Percentiles rank a stretch among this genome's conserved stretches.
Conservation (phyloP, 2,888 invertebrate genomes). For the Bombylius major region DNA sequence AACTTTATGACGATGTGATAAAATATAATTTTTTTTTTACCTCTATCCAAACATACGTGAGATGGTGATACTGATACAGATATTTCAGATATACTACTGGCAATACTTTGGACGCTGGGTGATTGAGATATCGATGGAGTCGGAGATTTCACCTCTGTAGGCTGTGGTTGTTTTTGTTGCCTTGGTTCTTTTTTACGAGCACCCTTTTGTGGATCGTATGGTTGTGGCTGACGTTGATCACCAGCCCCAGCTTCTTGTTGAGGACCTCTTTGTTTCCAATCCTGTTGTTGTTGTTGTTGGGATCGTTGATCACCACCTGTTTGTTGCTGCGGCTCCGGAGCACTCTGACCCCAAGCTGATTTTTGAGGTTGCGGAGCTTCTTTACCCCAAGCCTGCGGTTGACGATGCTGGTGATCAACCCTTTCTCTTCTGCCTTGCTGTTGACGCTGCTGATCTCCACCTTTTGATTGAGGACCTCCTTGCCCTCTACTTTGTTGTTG, state of each 20-base stretch:
- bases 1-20: not conserved
- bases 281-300: slow-evolving; percentile 1
- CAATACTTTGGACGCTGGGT: not conserved
- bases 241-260: not conserved
- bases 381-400: not conserved
- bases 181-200: not conserved
- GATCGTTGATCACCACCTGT: slow-evolving; percentile 1
- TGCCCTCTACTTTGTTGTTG: not conserved
- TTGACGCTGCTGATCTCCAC: not conserved
- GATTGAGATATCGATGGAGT: not conserved
- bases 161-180: not conserved
- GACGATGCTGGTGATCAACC: not conserved
- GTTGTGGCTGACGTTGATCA: not conserved
- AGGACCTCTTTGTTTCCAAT: not conserved
- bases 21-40: not conserved
- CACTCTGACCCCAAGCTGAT: not conserved
- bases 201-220: not conserved
- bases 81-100: not conserved
- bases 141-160: not conserved
- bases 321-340: slow-evolving; percentile 2
- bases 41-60: not conserved
- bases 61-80: not conserved
- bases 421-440: slow-evolving; percentile 2
- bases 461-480: not conserved
- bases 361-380: slow-evolving; percentile 1